A percentile compares a stretch with the other conserved stretches of the same genome.
Evolutionary conservation across 2,888 invertebrate genomes (phyloP).

Genomic region (Encarsia formosa): DNA sequence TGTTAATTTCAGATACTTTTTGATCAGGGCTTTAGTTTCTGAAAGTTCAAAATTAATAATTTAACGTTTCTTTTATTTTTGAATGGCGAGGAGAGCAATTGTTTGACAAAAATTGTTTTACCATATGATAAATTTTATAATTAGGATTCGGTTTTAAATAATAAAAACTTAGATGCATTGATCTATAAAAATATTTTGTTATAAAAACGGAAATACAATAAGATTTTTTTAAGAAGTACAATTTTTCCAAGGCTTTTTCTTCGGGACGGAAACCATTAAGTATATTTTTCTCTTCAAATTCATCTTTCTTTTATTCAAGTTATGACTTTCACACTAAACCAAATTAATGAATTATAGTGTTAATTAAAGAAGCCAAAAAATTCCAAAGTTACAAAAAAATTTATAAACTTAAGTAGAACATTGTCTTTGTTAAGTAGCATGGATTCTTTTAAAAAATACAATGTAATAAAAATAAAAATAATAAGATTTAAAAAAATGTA

Average conservation of each 20-base stretch:
- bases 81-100: no score
- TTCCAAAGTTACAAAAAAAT: background rate
- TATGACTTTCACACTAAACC: conserved; percentile 3
- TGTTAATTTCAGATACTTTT: no score
- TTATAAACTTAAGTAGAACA: conserved; percentile 43
- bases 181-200: background rate
- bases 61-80: no score
- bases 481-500: conserved; percentile 10
- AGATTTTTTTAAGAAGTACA: background rate
- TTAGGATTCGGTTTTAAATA: no score
- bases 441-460: conserved; percentile 33
- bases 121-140: no score
- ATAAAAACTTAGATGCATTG: no score
- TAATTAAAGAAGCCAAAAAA: background rate
- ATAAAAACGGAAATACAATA: background rate
- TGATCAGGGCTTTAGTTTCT: no score
- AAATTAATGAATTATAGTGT: conserved; percentile 1
- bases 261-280: conserved; percentile 21
- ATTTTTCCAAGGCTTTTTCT: conserved; percentile 17
- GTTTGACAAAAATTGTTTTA: no score
- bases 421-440: conserved; percentile 43
- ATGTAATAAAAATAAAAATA: conserved; percentile 20
- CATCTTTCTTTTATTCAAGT: background rate
- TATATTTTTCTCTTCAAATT: background rate
- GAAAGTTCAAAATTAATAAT: no score